Conservation (phyloP, 2,113 vertebrate species). For the Morone chrysops region DNA sequence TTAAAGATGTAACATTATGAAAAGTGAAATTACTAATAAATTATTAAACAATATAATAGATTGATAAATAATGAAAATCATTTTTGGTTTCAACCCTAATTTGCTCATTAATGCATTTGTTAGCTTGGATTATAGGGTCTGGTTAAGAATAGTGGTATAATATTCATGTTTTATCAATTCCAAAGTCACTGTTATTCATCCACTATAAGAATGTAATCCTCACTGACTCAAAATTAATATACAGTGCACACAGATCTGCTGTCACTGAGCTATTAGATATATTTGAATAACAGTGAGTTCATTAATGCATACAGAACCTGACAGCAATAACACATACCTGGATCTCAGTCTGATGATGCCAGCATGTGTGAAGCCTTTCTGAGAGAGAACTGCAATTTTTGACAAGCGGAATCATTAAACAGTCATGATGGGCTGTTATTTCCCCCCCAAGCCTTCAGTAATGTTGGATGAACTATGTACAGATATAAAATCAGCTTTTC, state of each 20-base stretch:
- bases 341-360: background rate
- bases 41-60: background rate
- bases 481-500: conserved; percentile 54
- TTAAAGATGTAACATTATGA: background rate
- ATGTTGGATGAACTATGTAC: conserved; percentile 31
- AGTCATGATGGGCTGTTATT: background rate
- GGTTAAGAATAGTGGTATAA: background rate
- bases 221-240: background rate
- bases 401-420: background rate
- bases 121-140: background rate
- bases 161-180: background rate
- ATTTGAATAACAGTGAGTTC: background rate
- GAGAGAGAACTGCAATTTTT: conserved; percentile 1
- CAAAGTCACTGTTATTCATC: background rate
- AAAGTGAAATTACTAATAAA: background rate
- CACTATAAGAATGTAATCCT: background rate
- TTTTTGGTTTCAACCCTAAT: background rate
- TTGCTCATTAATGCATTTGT: background rate
- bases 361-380: background rate
- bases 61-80: too few relatives aligned
- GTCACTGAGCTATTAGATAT: background rate
- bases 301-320: background rate
- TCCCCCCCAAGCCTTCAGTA: conserved; percentile 14
- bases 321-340: conserved; percentile 14
- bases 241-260: background rate